phyloP scores from a whole-genome alignment of 2,113 vertebrate genomes.

The Entomyzon cyanotis region DNA sequence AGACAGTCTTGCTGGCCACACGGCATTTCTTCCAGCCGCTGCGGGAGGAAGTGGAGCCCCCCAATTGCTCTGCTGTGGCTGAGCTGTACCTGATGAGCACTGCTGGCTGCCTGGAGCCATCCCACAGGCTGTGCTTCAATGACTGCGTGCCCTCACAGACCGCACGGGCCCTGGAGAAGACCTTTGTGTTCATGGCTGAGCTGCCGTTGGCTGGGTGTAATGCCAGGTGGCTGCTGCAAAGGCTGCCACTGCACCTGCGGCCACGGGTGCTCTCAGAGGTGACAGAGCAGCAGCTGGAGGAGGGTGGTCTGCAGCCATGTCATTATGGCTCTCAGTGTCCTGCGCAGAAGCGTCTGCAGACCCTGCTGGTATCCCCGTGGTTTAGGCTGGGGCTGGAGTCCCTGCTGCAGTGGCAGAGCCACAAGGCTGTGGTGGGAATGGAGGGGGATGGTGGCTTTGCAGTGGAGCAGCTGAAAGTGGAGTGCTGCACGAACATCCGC shows the following conservation, averaged over 20 bases:
- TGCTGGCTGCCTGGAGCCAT: conserved; percentile 74
- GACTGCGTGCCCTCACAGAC: conserved; percentile 57
- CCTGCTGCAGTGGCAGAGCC: conserved; percentile 73
- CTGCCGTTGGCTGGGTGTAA: not conserved
- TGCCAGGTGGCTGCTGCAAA: conserved; percentile 57
- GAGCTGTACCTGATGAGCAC: conserved; percentile 77
- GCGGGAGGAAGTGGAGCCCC: not conserved
- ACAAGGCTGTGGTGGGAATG: not conserved
- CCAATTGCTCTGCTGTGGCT: not conserved
- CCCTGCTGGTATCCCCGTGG: conserved; percentile 68
- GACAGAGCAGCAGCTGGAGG: conserved; percentile 64
- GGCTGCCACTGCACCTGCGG: conserved; percentile 62
- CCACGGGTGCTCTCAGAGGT: conserved; percentile 73
- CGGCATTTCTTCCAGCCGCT: conserved; percentile 72
- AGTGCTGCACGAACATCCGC: conserved; percentile 74
- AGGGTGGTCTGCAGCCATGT: conserved; percentile 54
- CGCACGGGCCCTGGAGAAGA: conserved; percentile 40
- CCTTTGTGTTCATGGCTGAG: conserved; percentile 71
- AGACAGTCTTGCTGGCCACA: conserved; percentile 62
- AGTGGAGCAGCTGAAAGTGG: conserved; percentile 73
- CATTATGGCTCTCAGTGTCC: conserved; percentile 58
- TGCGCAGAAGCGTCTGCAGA: conserved; percentile 62
- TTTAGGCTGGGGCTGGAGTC: conserved; percentile 77
- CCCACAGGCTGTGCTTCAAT: conserved; percentile 74
- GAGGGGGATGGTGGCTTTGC: not conserved